These are phyloP conservation scores for Thalpophila matura DNA, from an alignment of 2,888 invertebrate genomes.

Conservation along the genomic window DNA sequence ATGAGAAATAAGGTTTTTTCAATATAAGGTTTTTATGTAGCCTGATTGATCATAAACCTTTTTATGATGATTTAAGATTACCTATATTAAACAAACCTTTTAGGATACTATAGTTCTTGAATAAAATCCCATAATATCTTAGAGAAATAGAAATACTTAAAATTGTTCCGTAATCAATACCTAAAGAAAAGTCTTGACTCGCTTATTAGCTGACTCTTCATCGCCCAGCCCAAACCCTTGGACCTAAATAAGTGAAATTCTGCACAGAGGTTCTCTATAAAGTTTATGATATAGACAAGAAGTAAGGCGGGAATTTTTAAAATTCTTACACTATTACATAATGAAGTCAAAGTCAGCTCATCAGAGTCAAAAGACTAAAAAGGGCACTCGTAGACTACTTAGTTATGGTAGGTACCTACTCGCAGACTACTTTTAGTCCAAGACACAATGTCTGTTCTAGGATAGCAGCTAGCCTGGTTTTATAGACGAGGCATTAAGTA, in stretches of 20 bases:
- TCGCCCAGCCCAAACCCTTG: no score
- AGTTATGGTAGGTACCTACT: slow-evolving; percentile 16
- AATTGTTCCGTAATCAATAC: neutral
- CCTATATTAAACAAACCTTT: no score
- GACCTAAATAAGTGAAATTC: no score
- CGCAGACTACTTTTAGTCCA: slow-evolving; percentile 13
- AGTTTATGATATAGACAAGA: no score
- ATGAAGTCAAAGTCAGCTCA: slow-evolving; percentile 25
- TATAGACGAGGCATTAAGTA: slow-evolving; percentile 35
- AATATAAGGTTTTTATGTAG: no score
- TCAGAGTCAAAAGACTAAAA: slow-evolving; percentile 18
- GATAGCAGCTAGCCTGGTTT: slow-evolving; percentile 1
- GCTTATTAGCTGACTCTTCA: no score
- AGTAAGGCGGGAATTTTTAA: no score
- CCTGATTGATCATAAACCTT: no score
- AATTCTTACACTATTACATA: slow-evolving; percentile 10
- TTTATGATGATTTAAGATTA: no score
- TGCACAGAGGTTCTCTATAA: no score
- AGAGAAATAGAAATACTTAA: neutral
- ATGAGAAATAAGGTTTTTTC: no score
- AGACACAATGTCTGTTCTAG: slow-evolving; percentile 29
- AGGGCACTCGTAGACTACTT: slow-evolving; percentile 14
- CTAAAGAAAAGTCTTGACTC: slow-evolving; percentile 11
- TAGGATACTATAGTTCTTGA: no score
- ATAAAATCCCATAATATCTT: neutral